Percentiles rank a stretch among this genome's conserved stretches.
These are phyloP conservation scores for Patiria pectinifera DNA, from an alignment of 53 echinoderm and acorn worm species.

Conservation along the genomic window DNA sequence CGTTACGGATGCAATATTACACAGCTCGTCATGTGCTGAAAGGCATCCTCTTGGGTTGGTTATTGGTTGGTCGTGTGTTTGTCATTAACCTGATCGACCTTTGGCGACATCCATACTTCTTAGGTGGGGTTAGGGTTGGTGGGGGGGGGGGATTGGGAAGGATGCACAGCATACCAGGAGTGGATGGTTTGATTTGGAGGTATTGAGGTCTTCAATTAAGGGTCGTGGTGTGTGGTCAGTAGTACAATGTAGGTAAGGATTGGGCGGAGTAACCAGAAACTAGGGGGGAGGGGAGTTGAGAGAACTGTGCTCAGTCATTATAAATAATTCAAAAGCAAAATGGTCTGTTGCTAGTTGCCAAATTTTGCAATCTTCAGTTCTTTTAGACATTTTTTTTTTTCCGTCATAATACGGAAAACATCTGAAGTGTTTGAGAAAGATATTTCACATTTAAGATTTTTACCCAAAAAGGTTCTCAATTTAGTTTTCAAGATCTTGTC, in stretches of 20 bases:
- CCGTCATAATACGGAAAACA: no score
- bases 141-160: not conserved
- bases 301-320: no score
- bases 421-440: no score
- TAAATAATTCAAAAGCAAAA: no score
- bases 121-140: not conserved
- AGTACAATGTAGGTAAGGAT: not conserved
- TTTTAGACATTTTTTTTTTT: no score
- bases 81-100: slow-evolving; percentile 7
- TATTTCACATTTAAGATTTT: no score
- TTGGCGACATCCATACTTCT: not conserved
- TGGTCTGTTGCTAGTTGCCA: no score
- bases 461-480: no score
- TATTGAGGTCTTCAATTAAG: not conserved
- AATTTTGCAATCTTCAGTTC: no score
- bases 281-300: not conserved
- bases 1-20: not conserved
- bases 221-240: slow-evolving; percentile 3
- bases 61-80: not conserved
- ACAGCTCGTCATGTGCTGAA: not conserved
- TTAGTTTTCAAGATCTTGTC: no score
- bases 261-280: not conserved
- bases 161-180: not conserved
- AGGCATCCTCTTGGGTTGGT: not conserved
- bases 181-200: not conserved